Percentiles rank a stretch among this genome's conserved stretches.
Evolutionary conservation across 2,113 vertebrate species (phyloP).

Genomic region (Hoplias malabaricus): DNA sequence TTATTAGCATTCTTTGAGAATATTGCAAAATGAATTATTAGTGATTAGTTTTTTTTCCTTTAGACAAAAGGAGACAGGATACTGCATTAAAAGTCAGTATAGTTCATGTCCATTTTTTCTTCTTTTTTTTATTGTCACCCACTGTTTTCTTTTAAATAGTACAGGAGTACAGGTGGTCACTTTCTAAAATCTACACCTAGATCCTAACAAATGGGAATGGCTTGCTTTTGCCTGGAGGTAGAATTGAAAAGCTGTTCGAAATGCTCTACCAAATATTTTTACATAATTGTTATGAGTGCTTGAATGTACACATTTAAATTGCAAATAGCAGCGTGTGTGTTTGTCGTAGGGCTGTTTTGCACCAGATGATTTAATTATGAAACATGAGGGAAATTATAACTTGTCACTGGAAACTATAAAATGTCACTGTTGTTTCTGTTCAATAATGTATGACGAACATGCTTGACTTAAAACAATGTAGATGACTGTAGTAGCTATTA

Average conservation of each 20-base stretch:
- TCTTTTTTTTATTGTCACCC: background rate
- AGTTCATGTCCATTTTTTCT: slow-evolving; percentile 14
- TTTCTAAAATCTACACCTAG: slow-evolving; percentile 33
- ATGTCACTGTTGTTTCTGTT: background rate
- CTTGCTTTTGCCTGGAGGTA: slow-evolving; percentile 34
- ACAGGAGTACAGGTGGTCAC: slow-evolving; percentile 7
- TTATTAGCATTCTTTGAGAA: background rate
- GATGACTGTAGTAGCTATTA: background rate
- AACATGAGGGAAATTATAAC: slow-evolving; percentile 9
- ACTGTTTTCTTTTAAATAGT: background rate
- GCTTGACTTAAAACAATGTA: background rate
- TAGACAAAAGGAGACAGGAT: background rate
- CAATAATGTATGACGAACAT: background rate
- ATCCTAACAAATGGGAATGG: slow-evolving; percentile 18
- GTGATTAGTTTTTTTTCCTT: background rate
- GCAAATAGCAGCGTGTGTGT: slow-evolving; percentile 22
- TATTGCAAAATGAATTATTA: slow-evolving; percentile 15
- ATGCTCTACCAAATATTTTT: slow-evolving; percentile 16
- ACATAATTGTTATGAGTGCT: slow-evolving; percentile 16
- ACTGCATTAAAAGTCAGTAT: slow-evolving; percentile 11
- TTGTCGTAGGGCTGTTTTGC: background rate
- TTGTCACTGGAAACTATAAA: too few species aligned
- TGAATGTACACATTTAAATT: slow-evolving; percentile 34
- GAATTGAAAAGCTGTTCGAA: slow-evolving; percentile 10
- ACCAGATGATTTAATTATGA: background rate